These are phyloP conservation scores for Neosilurus hyrtlii DNA, from an alignment of 2,797 vertebrate genomes.

Conservation along the genomic window DNA sequence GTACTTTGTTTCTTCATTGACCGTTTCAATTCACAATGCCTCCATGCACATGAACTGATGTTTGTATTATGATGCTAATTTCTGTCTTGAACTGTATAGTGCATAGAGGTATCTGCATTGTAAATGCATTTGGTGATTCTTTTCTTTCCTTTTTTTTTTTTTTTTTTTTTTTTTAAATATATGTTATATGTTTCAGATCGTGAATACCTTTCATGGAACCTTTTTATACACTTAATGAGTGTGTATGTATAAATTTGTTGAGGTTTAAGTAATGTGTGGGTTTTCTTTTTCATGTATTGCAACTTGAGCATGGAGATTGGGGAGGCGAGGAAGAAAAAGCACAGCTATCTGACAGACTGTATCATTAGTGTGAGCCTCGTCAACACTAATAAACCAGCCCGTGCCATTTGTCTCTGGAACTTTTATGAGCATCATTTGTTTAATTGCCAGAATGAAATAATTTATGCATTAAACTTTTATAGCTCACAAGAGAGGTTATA, in stretches of 20 bases:
- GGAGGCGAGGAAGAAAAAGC: constrained; percentile 59
- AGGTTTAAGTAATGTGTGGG: constrained; percentile 9
- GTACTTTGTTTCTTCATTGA: not conserved
- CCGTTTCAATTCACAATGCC: constrained; percentile 6
- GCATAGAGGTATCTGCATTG: constrained; percentile 21
- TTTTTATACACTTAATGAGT: constrained; percentile 41
- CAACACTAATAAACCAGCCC: constrained; percentile 57
- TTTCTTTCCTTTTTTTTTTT: not conserved
- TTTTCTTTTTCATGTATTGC: constrained; percentile 20
- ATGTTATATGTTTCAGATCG: constrained; percentile 43
- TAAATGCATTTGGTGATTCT: constrained; percentile 27
- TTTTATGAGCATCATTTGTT: constrained; percentile 1
- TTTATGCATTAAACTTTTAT: constrained; percentile 3
- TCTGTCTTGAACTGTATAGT: constrained; percentile 7
- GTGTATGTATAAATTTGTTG: constrained; percentile 42
- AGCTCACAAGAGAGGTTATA: not conserved
- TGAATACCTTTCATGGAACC: constrained; percentile 54
- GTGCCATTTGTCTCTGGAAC: constrained; percentile 46
- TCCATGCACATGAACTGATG: not conserved
- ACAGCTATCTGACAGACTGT: constrained; percentile 49
- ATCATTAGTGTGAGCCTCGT: constrained; percentile 35
- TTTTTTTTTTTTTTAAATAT: constrained; percentile 29
- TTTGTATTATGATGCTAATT: constrained; percentile 1
- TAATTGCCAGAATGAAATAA: not conserved
- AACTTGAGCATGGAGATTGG: constrained; percentile 33